These are phyloP conservation scores for Pantherophis guttatus DNA, from an alignment of 2,113 vertebrate genomes.

Conservation along the genomic window DNA sequence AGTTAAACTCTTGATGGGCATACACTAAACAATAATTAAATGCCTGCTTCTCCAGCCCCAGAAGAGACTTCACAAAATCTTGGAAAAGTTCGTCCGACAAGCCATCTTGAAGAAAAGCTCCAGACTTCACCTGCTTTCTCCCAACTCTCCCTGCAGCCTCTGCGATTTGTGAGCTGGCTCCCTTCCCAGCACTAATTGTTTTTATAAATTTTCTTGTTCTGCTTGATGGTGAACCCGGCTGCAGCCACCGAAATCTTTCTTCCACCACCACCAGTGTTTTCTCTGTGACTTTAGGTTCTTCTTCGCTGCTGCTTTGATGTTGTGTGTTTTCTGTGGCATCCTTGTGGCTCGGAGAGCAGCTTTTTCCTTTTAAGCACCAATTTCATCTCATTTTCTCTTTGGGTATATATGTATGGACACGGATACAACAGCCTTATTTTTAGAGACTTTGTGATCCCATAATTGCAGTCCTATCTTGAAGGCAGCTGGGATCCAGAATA, in stretches of 20 bases:
- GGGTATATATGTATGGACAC: not conserved
- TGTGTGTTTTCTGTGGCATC: not conserved
- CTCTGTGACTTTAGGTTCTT: not conserved
- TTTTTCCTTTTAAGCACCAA: not conserved
- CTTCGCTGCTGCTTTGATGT: slow-evolving; percentile 27
- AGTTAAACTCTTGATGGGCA: not conserved
- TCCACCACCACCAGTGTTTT: too few relatives aligned
- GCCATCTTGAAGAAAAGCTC: not conserved
- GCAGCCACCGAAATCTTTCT: not conserved
- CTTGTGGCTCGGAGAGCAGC: slow-evolving; percentile 20
- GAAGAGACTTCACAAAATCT: not conserved
- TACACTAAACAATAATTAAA: not conserved
- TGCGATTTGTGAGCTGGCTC: not conserved
- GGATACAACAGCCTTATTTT: slow-evolving; percentile 23
- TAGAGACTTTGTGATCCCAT: not conserved
- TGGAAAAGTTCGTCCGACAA: not conserved
- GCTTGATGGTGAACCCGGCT: not conserved
- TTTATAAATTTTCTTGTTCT: not conserved
- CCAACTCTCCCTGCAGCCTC: not conserved
- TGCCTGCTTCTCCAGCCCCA: not conserved
- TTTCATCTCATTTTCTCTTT: not conserved
- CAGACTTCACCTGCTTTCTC: not conserved
- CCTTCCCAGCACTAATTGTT: not conserved
- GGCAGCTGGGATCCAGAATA: slow-evolving; percentile 14
- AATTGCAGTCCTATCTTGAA: slow-evolving; percentile 27